These are phyloP conservation scores for Osmerus eperlanus DNA, from an alignment of 2,113 vertebrate genomes.

Conservation along the genomic window DNA sequence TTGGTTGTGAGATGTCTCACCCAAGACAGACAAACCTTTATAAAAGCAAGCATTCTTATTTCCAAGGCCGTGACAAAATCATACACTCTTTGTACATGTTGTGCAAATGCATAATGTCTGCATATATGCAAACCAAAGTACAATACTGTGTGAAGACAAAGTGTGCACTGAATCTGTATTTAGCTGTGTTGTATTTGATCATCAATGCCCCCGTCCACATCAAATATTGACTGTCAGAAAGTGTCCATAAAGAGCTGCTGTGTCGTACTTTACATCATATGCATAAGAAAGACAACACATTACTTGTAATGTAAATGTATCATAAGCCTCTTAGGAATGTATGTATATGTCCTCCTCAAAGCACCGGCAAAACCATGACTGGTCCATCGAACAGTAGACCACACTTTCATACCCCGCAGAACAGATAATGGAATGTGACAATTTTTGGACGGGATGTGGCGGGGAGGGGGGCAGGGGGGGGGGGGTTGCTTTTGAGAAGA, in stretches of 20 bases:
- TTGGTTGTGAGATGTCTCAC: neutral
- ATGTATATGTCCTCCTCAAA: slow-evolving; percentile 29
- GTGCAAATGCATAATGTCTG: slow-evolving; percentile 3
- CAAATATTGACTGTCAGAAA: slow-evolving; percentile 55
- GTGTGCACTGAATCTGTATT: neutral
- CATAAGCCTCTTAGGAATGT: slow-evolving; percentile 23
- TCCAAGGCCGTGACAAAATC: neutral
- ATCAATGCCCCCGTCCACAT: slow-evolving; percentile 16
- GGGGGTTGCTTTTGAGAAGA: slow-evolving; percentile 44
- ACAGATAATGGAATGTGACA: slow-evolving; percentile 64
- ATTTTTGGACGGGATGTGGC: slow-evolving; percentile 54
- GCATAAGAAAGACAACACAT: slow-evolving; percentile 47
- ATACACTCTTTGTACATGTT: neutral
- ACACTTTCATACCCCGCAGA: slow-evolving; percentile 21
- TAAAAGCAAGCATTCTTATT: neutral
- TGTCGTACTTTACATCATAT: slow-evolving; percentile 51
- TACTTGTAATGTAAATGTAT: slow-evolving; percentile 43
- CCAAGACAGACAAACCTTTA: neutral
- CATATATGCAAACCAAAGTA: slow-evolving; percentile 14
- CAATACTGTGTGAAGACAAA: neutral
- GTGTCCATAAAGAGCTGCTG: slow-evolving; percentile 19
- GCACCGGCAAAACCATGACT: slow-evolving; percentile 25
- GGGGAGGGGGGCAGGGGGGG: no score
- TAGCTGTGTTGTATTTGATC: slow-evolving; percentile 21
- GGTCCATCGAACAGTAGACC: slow-evolving; percentile 32